Evolutionary conservation across 2,888 invertebrate species (phyloP).

Genomic region (Acleris literana): DNA sequence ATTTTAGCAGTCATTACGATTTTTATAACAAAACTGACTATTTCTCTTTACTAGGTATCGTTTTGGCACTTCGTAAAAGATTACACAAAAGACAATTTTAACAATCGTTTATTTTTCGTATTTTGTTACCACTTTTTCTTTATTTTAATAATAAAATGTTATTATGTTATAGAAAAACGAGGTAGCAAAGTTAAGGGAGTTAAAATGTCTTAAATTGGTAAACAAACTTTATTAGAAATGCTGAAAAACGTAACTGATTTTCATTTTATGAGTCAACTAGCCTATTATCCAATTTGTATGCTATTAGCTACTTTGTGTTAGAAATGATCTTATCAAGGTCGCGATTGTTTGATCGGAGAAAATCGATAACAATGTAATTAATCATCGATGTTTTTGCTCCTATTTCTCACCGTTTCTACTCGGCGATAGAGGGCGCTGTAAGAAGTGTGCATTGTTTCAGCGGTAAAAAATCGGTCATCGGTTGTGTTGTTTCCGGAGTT

Average conservation of each 20-base stretch:
- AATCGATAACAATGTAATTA: conserved; percentile 41
- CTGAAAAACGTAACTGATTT: neutral
- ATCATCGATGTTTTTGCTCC: conserved; percentile 47
- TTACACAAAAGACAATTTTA: too few species aligned
- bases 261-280: neutral
- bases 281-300: neutral
- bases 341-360: conserved; percentile 45
- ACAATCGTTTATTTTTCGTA: too few species aligned
- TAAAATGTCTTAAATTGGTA: too few species aligned
- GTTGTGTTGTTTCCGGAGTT: conserved; percentile 14
- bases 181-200: too few species aligned
- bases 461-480: conserved; percentile 3
- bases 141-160: too few species aligned
- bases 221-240: too few species aligned
- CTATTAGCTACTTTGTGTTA: conserved; percentile 15
- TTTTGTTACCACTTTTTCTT: too few species aligned
- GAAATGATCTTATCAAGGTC: conserved; percentile 34
- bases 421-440: conserved; percentile 65
- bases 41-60: too few species aligned
- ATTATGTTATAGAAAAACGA: too few species aligned
- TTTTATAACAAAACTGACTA: too few species aligned
- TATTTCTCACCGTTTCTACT: conserved; percentile 67
- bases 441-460: conserved; percentile 41
- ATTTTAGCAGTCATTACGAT: too few species aligned
- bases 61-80: too few species aligned